Evolutionary conservation across 2,888 invertebrate species (phyloP).

Genomic region (Chloroclysta siterata): DNA sequence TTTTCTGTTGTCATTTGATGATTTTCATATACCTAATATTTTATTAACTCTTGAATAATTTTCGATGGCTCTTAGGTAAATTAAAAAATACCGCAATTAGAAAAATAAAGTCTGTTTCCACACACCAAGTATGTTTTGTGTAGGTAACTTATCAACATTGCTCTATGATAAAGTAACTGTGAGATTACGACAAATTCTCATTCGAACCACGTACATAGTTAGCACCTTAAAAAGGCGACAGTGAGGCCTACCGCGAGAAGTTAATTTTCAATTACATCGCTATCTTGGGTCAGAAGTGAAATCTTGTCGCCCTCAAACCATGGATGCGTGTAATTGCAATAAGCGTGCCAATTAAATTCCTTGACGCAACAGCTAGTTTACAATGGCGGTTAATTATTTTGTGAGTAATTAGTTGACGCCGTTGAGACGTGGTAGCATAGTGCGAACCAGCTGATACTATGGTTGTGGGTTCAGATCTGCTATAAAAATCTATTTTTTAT

Average conservation of each 20-base stretch:
- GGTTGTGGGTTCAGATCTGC: not conserved
- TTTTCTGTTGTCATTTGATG: no score
- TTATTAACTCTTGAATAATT: no score
- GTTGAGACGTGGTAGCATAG: constrained; percentile 4
- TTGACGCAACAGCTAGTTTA: constrained; percentile 59
- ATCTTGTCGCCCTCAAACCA: constrained; percentile 77
- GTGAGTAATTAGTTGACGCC: constrained; percentile 37
- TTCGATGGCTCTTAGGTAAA: no score
- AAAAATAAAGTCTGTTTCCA: no score
- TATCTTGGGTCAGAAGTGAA: constrained; percentile 77
- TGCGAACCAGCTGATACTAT: not conserved
- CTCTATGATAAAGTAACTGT: constrained; percentile 7
- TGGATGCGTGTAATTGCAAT: constrained; percentile 82
- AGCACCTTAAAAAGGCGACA: constrained; percentile 47
- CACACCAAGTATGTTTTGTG: not conserved
- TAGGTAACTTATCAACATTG: constrained; percentile 1
- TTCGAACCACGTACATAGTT: constrained; percentile 47
- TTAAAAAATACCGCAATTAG: no score
- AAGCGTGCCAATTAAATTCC: constrained; percentile 73
- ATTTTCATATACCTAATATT: no score
- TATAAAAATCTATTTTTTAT: no score
- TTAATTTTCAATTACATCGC: constrained; percentile 69
- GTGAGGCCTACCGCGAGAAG: constrained; percentile 40
- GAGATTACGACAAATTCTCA: constrained; percentile 34
- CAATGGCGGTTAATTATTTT: constrained; percentile 34